These are phyloP conservation scores for Lota lota DNA, from an alignment of 2,113 vertebrate species.

Conservation along the genomic window DNA sequence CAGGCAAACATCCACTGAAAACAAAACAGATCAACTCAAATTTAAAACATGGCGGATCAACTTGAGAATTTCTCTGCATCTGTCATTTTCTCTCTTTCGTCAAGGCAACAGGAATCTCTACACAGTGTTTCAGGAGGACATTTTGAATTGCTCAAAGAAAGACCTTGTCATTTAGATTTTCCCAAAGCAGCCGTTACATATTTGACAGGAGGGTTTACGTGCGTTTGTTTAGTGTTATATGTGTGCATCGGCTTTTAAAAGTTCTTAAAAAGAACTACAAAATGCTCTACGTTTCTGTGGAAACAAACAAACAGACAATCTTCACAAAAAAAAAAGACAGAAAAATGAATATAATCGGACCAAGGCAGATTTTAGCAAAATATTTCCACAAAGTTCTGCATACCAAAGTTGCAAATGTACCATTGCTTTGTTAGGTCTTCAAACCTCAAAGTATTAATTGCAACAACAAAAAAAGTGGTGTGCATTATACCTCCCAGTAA, in stretches of 20 bases:
- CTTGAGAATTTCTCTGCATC: conserved; percentile 23
- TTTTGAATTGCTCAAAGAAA: conserved; percentile 22
- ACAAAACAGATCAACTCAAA: not conserved
- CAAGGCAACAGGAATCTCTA: conserved; percentile 45
- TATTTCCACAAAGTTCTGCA: not conserved
- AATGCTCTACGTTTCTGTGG: not conserved
- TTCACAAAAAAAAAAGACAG: not conserved
- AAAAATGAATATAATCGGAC: not conserved
- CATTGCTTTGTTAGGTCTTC: not conserved
- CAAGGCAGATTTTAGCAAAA: not conserved
- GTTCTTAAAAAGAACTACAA: not conserved
- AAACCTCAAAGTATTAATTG: not conserved
- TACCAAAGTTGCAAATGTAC: not conserved
- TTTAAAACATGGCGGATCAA: conserved; percentile 36
- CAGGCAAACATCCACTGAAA: not conserved
- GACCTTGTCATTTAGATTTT: conserved; percentile 12
- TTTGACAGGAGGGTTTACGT: not conserved
- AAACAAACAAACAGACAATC: not conserved
- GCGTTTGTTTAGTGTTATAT: not conserved
- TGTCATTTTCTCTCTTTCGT: conserved; percentile 48
- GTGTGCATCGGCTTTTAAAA: not conserved
- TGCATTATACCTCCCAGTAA: too few relatives aligned
- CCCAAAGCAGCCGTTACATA: not conserved
- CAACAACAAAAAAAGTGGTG: too few relatives aligned
- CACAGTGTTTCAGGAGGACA: conserved; percentile 40